A percentile compares a stretch with the other conserved stretches of the same genome.
Evolutionary conservation across 2,888 invertebrate genomes (phyloP).

Genomic region (Rhagium mordax): DNA sequence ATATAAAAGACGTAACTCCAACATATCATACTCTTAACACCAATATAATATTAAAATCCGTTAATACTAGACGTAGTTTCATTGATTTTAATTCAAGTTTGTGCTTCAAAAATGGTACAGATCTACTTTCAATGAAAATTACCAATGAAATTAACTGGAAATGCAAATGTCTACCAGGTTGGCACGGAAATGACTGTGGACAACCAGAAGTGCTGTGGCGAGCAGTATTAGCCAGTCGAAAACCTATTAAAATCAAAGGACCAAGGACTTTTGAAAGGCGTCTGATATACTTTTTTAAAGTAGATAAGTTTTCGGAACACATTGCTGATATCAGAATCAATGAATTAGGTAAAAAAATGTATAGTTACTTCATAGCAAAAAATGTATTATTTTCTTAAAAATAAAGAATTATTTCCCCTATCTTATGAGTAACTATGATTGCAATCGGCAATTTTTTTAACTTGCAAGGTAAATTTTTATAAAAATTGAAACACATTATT

Average conservation of each 20-base stretch:
- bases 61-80: constrained; percentile 59
- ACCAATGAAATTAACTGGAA: constrained; percentile 66
- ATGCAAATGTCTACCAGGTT: constrained; percentile 75
- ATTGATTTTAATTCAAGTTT: constrained; percentile 68
- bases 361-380: too few species aligned
- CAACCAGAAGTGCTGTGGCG: constrained; percentile 80
- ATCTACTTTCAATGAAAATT: constrained; percentile 65
- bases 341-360: constrained; percentile 69
- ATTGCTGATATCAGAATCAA: constrained; percentile 76
- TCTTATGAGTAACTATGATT: too few species aligned
- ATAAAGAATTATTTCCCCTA: too few species aligned
- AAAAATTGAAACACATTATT: too few species aligned
- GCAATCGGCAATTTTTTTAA: too few species aligned
- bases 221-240: constrained; percentile 74
- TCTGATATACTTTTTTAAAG: constrained; percentile 74
- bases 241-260: constrained; percentile 69
- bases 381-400: too few species aligned
- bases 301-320: constrained; percentile 73
- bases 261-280: constrained; percentile 71
- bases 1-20: constrained; percentile 43
- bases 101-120: constrained; percentile 68
- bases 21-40: constrained; percentile 63
- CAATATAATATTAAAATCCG: constrained; percentile 57
- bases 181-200: constrained; percentile 79
- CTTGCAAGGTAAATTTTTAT: too few species aligned